Base-by-base conservation (phyloP, 2,797 vertebrate species). In the Scarus forsteni region DNA sequence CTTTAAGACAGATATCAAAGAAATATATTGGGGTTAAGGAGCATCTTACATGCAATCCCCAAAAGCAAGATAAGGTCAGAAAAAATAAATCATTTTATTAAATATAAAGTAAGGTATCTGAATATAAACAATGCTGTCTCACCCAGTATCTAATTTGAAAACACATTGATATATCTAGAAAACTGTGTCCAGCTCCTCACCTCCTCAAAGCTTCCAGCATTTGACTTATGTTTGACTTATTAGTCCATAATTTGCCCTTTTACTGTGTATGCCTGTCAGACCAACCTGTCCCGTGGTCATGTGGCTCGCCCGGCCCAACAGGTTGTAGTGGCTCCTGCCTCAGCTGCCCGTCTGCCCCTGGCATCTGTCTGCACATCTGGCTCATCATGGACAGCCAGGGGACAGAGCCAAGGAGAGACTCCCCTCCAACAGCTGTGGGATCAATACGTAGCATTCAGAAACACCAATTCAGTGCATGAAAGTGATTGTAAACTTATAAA, bases 301-400 rank as follows among this genome's bases (percentile, higher is more conserved):
- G 93, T 93, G 92, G 92, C 92, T 88, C 90, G 84, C 92, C 92
- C 85, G 87, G 92, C 89, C 94, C 95, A 96, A 97, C 96, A 97
- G 96, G 96, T 97, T 96, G 92, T 68, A 53, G 83, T 86, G 62
- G 88, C 92, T 88, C 77, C 80, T 87, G 91, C 92, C 94, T 90
- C 89, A 85, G 77, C 74, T 81, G 90, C 90, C 88, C 90, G 90
- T 92, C 90, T 94, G 93, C 70, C 85, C 54, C 53, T 75, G 61
- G 82, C 93, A 93, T 91, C 92, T 94, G 93, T 85, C 85, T 65
- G 40, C 76, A 92, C 92, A 93, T 93, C 89, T 93, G 92, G 60
- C 73, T 88, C 48, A 52, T 44, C 43, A 27, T 63, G 59, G 70
- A 77, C 59, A 18, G 86, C 79, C 79, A 89, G 78, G 69, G 78